Evolutionary conservation across 2,797 vertebrate species (phyloP).

Genomic region (Phrynocephalus vlangalii): DNA sequence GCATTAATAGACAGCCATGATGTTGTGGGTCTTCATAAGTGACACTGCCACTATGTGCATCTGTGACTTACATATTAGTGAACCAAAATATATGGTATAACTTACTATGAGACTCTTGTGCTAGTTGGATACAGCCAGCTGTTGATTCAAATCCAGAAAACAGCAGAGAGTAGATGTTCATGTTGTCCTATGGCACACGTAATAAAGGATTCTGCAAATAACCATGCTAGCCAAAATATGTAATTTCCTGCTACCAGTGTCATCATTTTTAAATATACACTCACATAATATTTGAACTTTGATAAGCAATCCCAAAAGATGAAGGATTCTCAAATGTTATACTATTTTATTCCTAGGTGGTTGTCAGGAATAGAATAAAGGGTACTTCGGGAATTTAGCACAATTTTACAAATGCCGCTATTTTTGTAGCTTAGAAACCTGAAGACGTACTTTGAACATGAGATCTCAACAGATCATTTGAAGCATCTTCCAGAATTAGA

Average conservation of each 20-base stretch:
- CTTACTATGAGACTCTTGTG: background rate
- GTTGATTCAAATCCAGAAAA: background rate
- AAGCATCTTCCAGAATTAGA: constrained; percentile 37
- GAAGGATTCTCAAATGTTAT: background rate
- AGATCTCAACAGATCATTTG: constrained; percentile 8
- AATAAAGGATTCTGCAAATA: background rate
- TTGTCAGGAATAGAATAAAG: constrained; percentile 23
- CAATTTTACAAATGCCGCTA: constrained; percentile 6
- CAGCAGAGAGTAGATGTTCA: background rate
- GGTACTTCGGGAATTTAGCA: background rate
- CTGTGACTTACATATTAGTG: background rate
- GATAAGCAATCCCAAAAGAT: constrained; percentile 28
- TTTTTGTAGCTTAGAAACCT: constrained; percentile 36
- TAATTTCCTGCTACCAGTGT: constrained; percentile 24
- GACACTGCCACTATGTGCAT: background rate
- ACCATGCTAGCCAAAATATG: constrained; percentile 6
- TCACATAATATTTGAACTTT: constrained; percentile 57
- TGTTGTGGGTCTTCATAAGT: background rate
- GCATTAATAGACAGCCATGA: background rate
- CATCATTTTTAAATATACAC: constrained; percentile 31
- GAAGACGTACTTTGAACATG: constrained; percentile 27
- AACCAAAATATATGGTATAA: background rate
- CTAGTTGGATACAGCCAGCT: background rate
- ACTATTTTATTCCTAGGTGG: background rate
- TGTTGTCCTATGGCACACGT: background rate